These are phyloP conservation scores for Campoplex nolae DNA, from an alignment of 2,888 invertebrate species.

Conservation along the genomic window DNA sequence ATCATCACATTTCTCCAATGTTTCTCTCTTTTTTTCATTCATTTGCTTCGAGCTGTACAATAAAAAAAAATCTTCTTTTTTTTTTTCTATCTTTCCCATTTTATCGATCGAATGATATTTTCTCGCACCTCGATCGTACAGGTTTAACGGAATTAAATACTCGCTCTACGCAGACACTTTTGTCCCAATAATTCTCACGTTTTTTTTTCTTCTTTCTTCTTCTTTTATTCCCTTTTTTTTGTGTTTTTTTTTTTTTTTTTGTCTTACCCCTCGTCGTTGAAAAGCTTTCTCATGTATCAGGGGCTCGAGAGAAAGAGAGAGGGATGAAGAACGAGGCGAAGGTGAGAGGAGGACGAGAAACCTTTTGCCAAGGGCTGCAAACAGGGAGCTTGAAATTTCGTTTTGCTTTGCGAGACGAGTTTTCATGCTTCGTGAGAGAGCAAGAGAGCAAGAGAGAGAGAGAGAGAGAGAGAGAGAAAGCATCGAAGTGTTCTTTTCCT, in stretches of 20 bases:
- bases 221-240: constrained; percentile 10
- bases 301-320: constrained; percentile 18
- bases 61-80: no score
- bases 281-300: constrained; percentile 65
- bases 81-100: no score
- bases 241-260: constrained; percentile 3
- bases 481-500: constrained; percentile 21
- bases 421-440: constrained; percentile 48
- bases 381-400: constrained; percentile 23
- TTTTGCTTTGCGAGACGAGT: constrained; percentile 41
- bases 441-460: no score
- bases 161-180: constrained; percentile 23
- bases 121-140: background rate
- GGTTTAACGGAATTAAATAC: background rate
- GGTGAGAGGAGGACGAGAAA: constrained; percentile 15
- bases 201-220: constrained; percentile 22
- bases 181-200: constrained; percentile 36
- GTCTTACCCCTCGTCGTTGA: constrained; percentile 20
- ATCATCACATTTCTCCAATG: background rate
- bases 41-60: no score
- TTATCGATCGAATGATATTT: no score
- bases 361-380: constrained; percentile 53
- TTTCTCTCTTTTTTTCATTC: no score
- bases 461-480: background rate
- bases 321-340: background rate